phyloP scores from a whole-genome alignment of 2,888 invertebrate genomes.

The Cephus runcator region DNA sequence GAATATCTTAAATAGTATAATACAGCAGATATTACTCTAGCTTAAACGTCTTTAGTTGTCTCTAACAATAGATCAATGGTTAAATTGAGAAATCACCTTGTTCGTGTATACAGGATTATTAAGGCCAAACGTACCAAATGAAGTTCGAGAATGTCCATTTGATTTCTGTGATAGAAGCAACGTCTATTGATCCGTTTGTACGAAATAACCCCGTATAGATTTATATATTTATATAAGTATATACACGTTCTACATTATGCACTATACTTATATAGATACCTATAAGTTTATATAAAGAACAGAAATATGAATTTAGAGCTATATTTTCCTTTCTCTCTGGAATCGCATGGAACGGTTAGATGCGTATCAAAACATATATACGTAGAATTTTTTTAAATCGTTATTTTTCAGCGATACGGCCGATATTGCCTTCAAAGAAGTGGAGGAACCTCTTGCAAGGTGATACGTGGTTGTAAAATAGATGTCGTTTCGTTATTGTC shows the following conservation, averaged over 20 bases:
- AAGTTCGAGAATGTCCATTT: background rate
- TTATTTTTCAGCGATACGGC: background rate
- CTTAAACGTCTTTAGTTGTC: background rate
- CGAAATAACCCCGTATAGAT: background rate
- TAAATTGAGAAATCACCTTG: background rate
- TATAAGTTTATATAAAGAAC: background rate
- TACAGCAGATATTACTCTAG: background rate
- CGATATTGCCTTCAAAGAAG: conserved; percentile 6
- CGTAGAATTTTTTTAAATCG: background rate
- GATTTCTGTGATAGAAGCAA: background rate
- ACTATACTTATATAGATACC: background rate
- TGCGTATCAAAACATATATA: conserved; percentile 14
- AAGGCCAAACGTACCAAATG: background rate
- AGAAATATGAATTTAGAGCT: background rate
- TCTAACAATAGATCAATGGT: background rate
- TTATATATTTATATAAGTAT: background rate
- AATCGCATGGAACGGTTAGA: conserved; percentile 7
- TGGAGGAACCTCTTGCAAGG: background rate
- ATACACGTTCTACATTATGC: background rate
- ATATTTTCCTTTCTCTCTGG: conserved; percentile 1
- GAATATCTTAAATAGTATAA: background rate
- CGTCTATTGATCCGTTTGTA: background rate
- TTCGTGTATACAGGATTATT: background rate
- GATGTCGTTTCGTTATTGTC: background rate
- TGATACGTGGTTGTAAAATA: background rate